A percentile compares a stretch with the other conserved stretches of the same genome.
phyloP scores from a whole-genome alignment of 2,113 vertebrate genomes.

The Zosterops japonicus region DNA sequence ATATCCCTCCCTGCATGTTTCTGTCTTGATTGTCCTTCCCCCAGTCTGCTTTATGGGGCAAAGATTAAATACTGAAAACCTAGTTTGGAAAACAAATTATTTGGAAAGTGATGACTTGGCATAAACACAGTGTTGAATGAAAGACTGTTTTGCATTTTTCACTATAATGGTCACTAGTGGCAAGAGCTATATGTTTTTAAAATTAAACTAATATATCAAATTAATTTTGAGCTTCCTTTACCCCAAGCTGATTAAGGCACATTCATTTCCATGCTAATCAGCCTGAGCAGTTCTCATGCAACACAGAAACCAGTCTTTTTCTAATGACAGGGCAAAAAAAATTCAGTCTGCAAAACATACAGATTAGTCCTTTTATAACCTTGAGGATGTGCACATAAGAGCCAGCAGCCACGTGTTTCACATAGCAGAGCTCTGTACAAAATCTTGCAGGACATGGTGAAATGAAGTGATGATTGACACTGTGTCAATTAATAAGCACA shows the following conservation, averaged over 20 bases:
- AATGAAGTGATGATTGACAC: not conserved
- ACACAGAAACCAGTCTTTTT: not conserved
- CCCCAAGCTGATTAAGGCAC: slow-evolving; percentile 57
- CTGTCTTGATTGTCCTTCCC: not conserved
- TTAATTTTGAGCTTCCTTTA: slow-evolving; percentile 56
- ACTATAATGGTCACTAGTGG: not conserved
- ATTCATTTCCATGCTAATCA: slow-evolving; percentile 64
- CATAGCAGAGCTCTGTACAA: not conserved
- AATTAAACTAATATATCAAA: slow-evolving; percentile 45
- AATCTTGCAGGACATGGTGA: not conserved
- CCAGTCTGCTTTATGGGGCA: not conserved
- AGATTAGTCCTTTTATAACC: not conserved
- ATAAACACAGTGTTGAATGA: not conserved
- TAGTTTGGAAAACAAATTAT: not conserved
- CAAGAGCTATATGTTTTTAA: not conserved
- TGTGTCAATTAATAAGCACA: accelerated
- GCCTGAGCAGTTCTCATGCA: not conserved
- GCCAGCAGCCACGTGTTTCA: accelerated
- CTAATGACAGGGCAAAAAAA: not conserved
- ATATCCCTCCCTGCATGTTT: not conserved
- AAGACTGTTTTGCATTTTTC: slow-evolving; percentile 22
- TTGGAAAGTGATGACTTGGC: slow-evolving; percentile 15
- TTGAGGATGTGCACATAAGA: not conserved
- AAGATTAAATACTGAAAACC: slow-evolving; percentile 22
- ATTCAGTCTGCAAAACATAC: not conserved